Conservation (phyloP, 2,797 vertebrate species). For the Manis pentadactyla region DNA sequence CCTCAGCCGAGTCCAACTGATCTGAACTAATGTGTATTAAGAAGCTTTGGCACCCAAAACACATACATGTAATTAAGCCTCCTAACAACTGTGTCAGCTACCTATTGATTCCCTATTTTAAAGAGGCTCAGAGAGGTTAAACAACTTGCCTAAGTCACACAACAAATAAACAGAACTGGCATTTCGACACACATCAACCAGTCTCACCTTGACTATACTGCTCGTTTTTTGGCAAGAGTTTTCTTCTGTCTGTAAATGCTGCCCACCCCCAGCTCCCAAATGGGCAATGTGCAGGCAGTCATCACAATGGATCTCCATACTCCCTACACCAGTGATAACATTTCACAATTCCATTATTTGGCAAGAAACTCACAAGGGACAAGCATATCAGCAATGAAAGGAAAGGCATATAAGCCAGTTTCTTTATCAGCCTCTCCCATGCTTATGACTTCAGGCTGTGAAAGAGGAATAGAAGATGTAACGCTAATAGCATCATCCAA, state of each 20-base stretch:
- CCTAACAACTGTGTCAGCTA: neutral
- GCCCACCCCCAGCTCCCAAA: neutral
- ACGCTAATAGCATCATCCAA: slow-evolving; percentile 69
- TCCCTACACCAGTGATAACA: neutral
- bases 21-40: neutral
- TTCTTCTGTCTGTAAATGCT: neutral
- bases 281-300: neutral
- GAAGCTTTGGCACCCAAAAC: neutral
- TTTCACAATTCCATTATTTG: slow-evolving; percentile 59
- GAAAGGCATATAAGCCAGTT: slow-evolving; percentile 23
- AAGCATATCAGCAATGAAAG: slow-evolving; percentile 53
- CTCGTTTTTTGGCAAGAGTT: neutral
- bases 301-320: neutral
- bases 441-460: slow-evolving; percentile 59
- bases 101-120: neutral
- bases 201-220: neutral
- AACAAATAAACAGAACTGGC: neutral
- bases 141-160: neutral
- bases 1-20: neutral
- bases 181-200: neutral
- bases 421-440: slow-evolving; percentile 68
- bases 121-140: neutral
- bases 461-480: slow-evolving; percentile 46
- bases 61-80: neutral
- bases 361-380: slow-evolving; percentile 55